These are phyloP conservation scores for Coregonus suidteri DNA, from an alignment of 2,797 vertebrate species.

Conservation along the genomic window DNA sequence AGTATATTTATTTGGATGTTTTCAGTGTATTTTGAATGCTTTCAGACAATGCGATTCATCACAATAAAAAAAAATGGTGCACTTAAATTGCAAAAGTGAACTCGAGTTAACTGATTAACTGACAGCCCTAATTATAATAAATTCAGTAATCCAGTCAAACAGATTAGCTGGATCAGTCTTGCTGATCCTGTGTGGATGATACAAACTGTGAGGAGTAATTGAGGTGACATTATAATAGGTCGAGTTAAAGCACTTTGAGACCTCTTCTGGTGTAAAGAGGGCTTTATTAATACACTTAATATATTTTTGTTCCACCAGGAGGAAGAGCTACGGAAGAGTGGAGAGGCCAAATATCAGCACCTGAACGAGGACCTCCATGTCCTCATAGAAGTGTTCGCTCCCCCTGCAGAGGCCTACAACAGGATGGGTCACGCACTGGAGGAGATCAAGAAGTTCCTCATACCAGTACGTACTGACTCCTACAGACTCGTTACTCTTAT, in stretches of 20 bases:
- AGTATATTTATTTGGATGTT: too few relatives aligned
- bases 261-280: not conserved
- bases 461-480: conserved; percentile 82
- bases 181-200: conserved; percentile 10
- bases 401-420: conserved; percentile 94
- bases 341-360: conserved; percentile 95
- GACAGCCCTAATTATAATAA: not conserved
- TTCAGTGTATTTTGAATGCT: too few relatives aligned
- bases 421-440: conserved; percentile 98
- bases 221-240: conserved; percentile 25
- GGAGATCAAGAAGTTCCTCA: conserved; percentile 98
- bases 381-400: conserved; percentile 96
- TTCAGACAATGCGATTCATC: too few relatives aligned
- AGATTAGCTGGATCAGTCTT: conserved; percentile 19
- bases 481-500: too few relatives aligned
- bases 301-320: conserved; percentile 75
- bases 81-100: too few relatives aligned
- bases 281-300: not conserved
- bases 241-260: not conserved
- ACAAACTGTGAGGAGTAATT: conserved; percentile 16
- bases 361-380: conserved; percentile 96
- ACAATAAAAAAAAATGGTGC: too few relatives aligned
- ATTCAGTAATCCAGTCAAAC: not conserved
- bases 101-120: too few relatives aligned
- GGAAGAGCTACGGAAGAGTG: conserved; percentile 94